These are phyloP conservation scores for Nesoenas mayeri DNA, from an alignment of 2,113 vertebrate species.

Conservation along the genomic window DNA sequence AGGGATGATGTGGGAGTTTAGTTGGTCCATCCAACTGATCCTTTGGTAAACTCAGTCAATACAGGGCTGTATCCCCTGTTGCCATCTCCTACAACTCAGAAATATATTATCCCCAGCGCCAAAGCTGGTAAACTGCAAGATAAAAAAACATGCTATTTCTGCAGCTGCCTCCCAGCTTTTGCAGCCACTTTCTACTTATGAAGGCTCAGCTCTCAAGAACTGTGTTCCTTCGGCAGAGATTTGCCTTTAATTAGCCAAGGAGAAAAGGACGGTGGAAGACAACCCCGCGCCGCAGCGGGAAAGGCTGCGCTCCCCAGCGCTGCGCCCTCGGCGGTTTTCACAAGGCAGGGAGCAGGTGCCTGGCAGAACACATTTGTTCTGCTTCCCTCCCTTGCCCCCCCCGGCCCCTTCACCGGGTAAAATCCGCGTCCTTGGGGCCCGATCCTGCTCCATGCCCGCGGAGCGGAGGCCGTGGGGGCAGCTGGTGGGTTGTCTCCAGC, in stretches of 20 bases:
- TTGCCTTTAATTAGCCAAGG: slow-evolving; percentile 65
- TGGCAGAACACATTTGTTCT: slow-evolving; percentile 47
- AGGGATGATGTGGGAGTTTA: background rate
- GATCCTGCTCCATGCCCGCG: background rate
- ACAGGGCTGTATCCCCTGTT: fast-evolving
- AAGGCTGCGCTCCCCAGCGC: background rate
- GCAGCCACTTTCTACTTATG: slow-evolving; percentile 12
- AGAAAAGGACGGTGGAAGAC: slow-evolving; percentile 51
- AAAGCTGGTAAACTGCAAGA: slow-evolving; percentile 27
- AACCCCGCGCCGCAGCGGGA: background rate
- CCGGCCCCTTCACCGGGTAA: background rate
- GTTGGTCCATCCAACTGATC: background rate
- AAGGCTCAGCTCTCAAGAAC: background rate
- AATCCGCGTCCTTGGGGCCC: background rate
- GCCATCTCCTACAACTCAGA: background rate
- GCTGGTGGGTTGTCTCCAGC: background rate
- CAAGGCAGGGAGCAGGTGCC: slow-evolving; percentile 62
- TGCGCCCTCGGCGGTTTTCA: background rate
- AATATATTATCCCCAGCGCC: background rate
- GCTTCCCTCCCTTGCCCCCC: background rate
- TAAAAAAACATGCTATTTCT: slow-evolving; percentile 56
- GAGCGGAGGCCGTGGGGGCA: fast-evolving
- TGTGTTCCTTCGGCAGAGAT: slow-evolving; percentile 22
- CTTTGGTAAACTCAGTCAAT: background rate
- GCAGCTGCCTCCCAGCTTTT: slow-evolving; percentile 1